A percentile compares a stretch with the other conserved stretches of the same genome.
phyloP scores from a whole-genome alignment of 2,888 invertebrate genomes.

The Andricus quercusramuli region DNA sequence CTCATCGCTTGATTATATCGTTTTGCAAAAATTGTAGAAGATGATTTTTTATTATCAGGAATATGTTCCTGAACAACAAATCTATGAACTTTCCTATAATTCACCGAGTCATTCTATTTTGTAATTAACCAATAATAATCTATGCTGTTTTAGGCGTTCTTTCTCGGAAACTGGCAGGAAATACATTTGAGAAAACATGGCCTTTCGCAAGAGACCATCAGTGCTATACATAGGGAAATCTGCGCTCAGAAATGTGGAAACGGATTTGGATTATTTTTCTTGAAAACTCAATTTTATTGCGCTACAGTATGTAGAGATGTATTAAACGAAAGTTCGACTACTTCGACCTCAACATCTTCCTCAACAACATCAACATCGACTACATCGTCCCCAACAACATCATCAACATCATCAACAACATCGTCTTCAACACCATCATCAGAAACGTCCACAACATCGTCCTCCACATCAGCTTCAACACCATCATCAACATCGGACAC shows the following conservation, averaged over 20 bases:
- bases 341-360: neutral
- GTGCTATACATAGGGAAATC: conserved; percentile 24
- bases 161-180: conserved; percentile 16
- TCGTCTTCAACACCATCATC: neutral
- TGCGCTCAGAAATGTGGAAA: conserved; percentile 8
- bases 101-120: too few species aligned
- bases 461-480: neutral
- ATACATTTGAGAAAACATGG: neutral
- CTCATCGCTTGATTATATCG: neutral
- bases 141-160: conserved; percentile 5
- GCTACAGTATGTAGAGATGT: conserved; percentile 8
- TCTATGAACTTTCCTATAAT: neutral
- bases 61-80: too few species aligned
- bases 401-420: neutral
- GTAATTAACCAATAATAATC: neutral
- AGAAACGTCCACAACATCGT: neutral
- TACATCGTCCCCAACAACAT: neutral
- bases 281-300: conserved; percentile 3
- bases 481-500: neutral
- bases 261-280: conserved; percentile 1
- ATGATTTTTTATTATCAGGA: too few species aligned
- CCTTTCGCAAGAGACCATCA: conserved; percentile 1
- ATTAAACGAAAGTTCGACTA: neutral
- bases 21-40: too few species aligned
- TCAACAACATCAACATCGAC: neutral